Evolutionary conservation across 1,140 invertebrate genomes (phyloP).

Genomic region (Formica exsecta): DNA sequence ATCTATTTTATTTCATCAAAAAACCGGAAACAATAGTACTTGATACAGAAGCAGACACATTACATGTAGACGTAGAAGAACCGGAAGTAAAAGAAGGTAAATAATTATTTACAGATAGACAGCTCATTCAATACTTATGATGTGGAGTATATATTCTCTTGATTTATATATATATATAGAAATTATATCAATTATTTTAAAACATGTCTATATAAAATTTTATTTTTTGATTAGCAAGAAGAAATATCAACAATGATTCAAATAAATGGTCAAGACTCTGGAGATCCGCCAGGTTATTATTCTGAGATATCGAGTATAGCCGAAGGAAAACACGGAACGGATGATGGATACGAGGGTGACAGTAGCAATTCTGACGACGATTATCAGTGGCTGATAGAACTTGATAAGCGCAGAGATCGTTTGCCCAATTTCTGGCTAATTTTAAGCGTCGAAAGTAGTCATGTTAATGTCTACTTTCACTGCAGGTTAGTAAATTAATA

Average conservation of each 20-base stretch:
- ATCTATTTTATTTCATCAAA: constrained; percentile 89
- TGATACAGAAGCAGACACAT: not conserved
- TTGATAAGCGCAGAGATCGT: constrained; percentile 86
- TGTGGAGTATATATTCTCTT: not conserved
- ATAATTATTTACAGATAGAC: not conserved
- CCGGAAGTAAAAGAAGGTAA: constrained; percentile 24
- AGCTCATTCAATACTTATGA: not conserved
- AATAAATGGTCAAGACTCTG: constrained; percentile 80
- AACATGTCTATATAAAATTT: not conserved
- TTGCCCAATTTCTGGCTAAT: constrained; percentile 94
- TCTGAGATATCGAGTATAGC: constrained; percentile 86
- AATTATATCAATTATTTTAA: not conserved
- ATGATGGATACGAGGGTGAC: constrained; percentile 89
- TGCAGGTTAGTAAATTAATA: constrained; percentile 85
- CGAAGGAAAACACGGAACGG: constrained; percentile 84
- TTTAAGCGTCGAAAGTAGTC: constrained; percentile 88
- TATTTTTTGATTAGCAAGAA: constrained; percentile 63
- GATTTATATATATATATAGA: not conserved
- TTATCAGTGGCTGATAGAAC: constrained; percentile 88
- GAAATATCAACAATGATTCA: constrained; percentile 59
- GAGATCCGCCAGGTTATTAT: constrained; percentile 81
- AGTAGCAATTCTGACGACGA: constrained; percentile 88
- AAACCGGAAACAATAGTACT: constrained; percentile 34
- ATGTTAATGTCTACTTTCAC: constrained; percentile 91
- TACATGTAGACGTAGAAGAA: constrained; percentile 27